These are phyloP conservation scores for Coreius guichenoti DNA, from an alignment of 2,797 vertebrate species.

Conservation along the genomic window DNA sequence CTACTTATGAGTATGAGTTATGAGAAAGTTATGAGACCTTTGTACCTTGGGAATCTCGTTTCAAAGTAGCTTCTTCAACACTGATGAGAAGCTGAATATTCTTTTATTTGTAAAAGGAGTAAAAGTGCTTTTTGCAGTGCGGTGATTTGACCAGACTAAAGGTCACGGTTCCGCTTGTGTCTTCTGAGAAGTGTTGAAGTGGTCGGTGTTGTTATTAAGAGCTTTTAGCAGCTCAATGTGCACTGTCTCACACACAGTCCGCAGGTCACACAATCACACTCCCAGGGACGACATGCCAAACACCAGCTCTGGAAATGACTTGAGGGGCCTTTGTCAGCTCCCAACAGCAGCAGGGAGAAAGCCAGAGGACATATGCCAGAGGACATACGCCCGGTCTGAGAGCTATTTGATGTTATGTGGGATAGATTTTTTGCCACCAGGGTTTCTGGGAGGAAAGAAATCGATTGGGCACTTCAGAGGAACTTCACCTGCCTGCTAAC, in stretches of 20 bases:
- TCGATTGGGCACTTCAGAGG: constrained; percentile 58
- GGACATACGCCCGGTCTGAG: constrained; percentile 51
- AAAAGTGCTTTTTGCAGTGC: constrained; percentile 8
- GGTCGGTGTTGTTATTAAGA: constrained; percentile 58
- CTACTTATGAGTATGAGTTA: not conserved
- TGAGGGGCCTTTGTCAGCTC: constrained; percentile 57
- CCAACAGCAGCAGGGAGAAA: constrained; percentile 54
- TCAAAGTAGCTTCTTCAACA: not conserved
- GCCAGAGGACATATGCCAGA: constrained; percentile 47
- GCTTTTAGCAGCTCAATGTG: constrained; percentile 55
- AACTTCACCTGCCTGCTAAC: constrained; percentile 60
- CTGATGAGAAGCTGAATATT: not conserved
- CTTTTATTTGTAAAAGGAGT: not conserved
- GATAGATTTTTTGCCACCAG: constrained; percentile 55
- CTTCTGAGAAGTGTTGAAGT: constrained; percentile 49
- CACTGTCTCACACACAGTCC: constrained; percentile 41
- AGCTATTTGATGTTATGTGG: constrained; percentile 60
- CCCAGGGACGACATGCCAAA: constrained; percentile 48
- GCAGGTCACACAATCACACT: constrained; percentile 54
- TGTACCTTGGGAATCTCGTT: not conserved
- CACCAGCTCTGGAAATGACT: constrained; percentile 54
- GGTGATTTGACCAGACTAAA: constrained; percentile 46
- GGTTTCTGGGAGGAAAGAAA: constrained; percentile 52
- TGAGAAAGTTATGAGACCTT: not conserved
- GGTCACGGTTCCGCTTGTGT: constrained; percentile 41